Percentiles rank a stretch among this genome's conserved stretches.
Evolutionary conservation across 1,140 invertebrate species (phyloP).

Genomic region (Proctacanthus coquilletti): DNA sequence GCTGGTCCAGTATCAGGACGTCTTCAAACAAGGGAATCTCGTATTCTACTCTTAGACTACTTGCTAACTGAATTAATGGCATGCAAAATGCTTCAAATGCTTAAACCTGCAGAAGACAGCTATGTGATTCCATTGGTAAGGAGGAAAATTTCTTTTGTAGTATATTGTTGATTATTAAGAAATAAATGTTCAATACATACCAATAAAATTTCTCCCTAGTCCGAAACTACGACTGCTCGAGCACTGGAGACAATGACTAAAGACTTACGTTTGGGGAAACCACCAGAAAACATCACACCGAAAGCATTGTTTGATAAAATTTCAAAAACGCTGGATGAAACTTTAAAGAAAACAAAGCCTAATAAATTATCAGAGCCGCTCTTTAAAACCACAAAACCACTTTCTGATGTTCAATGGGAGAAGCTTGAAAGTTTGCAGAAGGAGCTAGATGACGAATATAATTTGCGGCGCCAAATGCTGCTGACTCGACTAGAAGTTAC

Average conservation of each 20-base stretch:
- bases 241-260: slow-evolving; percentile 61
- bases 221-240: slow-evolving; percentile 63
- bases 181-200: neutral
- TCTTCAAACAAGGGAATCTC: slow-evolving; percentile 44
- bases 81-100: slow-evolving; percentile 52
- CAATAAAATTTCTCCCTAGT: slow-evolving; percentile 32
- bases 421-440: slow-evolving; percentile 48
- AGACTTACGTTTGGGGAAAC: slow-evolving; percentile 65
- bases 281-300: slow-evolving; percentile 63
- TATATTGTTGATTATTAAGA: neutral
- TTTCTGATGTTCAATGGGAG: slow-evolving; percentile 73
- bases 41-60: slow-evolving; percentile 60
- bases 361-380: slow-evolving; percentile 54
- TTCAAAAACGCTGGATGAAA: slow-evolving; percentile 52
- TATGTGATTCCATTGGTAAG: slow-evolving; percentile 28
- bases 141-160: no score
- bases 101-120: slow-evolving; percentile 40
- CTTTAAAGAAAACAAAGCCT: slow-evolving; percentile 39
- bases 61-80: slow-evolving; percentile 67
- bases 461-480: slow-evolving; percentile 69
- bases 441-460: slow-evolving; percentile 67
- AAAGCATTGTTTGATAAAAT: slow-evolving; percentile 65
- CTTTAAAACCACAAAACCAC: slow-evolving; percentile 43
- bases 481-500: slow-evolving; percentile 85
- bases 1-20: slow-evolving; percentile 37